A percentile compares a stretch with the other conserved stretches of the same genome.
These are phyloP conservation scores for Drosophila nikananu DNA, from an alignment of 1,140 invertebrate species.

Conservation along the genomic window DNA sequence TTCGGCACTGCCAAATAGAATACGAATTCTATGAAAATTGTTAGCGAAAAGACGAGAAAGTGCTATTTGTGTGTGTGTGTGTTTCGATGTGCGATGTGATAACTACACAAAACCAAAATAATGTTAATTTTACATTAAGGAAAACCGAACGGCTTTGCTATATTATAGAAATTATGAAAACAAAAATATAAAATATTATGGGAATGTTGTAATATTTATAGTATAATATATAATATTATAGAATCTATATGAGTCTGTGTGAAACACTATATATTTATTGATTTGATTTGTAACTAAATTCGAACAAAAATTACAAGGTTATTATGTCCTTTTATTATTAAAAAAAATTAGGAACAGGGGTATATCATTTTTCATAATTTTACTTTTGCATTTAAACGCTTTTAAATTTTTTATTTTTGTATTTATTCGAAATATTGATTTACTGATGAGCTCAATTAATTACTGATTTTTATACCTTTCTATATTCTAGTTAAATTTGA, in stretches of 20 bases:
- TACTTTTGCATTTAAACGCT: too few relatives aligned
- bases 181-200: too few relatives aligned
- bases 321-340: too few relatives aligned
- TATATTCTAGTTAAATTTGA: not conserved
- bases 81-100: conserved; percentile 3
- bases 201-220: not conserved
- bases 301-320: not conserved
- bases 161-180: too few relatives aligned
- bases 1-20: conserved; percentile 42
- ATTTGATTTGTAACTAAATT: not conserved
- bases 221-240: not conserved
- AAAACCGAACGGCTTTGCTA: not conserved
- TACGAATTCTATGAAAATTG: conserved; percentile 26
- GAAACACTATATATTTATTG: too few relatives aligned
- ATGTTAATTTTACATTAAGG: not conserved
- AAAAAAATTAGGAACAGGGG: too few relatives aligned
- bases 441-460: not conserved
- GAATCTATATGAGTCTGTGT: not conserved
- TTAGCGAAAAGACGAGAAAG: conserved; percentile 12
- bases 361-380: too few relatives aligned
- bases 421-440: too few relatives aligned
- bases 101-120: not conserved
- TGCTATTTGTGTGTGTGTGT: not conserved
- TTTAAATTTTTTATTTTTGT: too few relatives aligned
- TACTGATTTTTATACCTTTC: too few relatives aligned